A percentile compares a stretch with the other conserved stretches of the same genome.
Conservation (phyloP, 2,113 vertebrate genomes). For the Sebastes schlegelii region DNA sequence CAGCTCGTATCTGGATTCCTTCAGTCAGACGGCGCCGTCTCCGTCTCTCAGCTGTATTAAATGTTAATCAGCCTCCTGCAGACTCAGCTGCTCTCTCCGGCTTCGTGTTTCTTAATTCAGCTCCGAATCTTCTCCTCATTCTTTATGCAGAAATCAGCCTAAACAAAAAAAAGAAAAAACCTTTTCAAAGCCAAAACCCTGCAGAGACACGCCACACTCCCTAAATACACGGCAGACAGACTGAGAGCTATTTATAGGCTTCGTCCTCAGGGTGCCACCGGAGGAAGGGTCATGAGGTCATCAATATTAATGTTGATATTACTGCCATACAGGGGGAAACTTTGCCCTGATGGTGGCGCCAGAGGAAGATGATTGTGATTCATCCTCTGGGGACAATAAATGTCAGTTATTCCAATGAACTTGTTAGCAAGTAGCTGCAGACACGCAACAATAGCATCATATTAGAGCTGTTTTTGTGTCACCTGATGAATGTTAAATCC, state of each 20-base stretch:
- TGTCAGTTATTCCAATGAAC: background rate
- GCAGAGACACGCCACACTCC: background rate
- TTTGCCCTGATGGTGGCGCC: background rate
- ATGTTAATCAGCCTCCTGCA: slow-evolving; percentile 75
- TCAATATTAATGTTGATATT: background rate
- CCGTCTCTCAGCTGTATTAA: slow-evolving; percentile 55
- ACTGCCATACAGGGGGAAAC: background rate
- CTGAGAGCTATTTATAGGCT: slow-evolving; percentile 20
- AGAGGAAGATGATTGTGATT: background rate
- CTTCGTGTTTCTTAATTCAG: slow-evolving; percentile 64
- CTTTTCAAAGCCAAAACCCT: slow-evolving; percentile 16
- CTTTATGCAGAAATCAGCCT: slow-evolving; percentile 54
- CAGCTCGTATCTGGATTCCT: background rate
- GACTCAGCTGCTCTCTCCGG: slow-evolving; percentile 58
- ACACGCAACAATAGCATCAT: background rate
- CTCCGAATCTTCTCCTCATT: slow-evolving; percentile 55
- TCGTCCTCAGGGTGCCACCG: background rate
- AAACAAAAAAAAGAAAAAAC: background rate
- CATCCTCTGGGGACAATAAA: background rate
- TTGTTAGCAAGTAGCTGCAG: background rate
- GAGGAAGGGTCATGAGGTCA: slow-evolving; percentile 11
- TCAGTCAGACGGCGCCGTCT: background rate
- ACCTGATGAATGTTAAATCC: too few species aligned
- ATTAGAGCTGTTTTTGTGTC: background rate
- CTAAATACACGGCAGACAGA: background rate